These are phyloP conservation scores for Loriculus beryllinus DNA, from an alignment of 2,797 vertebrate species.

Conservation along the genomic window DNA sequence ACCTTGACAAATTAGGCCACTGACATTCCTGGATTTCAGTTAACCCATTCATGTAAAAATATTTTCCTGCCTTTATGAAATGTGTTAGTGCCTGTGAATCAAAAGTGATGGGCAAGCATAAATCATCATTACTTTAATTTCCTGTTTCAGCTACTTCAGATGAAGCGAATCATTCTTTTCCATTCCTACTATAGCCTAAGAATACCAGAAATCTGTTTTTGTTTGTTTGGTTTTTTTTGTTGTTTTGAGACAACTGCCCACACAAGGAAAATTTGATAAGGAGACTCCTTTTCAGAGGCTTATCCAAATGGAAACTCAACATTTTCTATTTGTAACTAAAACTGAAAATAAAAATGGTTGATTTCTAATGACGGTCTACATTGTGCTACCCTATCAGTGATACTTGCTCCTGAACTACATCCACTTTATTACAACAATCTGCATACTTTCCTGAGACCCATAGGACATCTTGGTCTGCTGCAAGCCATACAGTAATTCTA, in stretches of 20 bases:
- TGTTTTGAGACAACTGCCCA: background rate
- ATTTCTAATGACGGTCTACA: background rate
- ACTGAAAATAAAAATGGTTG: background rate
- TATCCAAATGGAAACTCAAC: background rate
- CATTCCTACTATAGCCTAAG: background rate
- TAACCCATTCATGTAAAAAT: background rate
- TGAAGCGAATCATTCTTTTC: background rate
- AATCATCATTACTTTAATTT: background rate
- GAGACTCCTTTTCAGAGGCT: background rate
- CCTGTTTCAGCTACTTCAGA: background rate
- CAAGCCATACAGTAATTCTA: background rate
- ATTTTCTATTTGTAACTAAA: background rate
- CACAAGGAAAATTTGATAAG: background rate
- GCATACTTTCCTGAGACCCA: background rate
- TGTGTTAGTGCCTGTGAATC: background rate
- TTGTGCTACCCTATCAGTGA: background rate
- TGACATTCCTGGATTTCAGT: background rate
- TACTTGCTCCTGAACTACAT: background rate
- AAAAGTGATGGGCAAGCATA: background rate
- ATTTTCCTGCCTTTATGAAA: background rate
- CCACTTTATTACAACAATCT: background rate
- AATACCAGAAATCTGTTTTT: background rate
- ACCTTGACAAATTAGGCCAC: background rate
- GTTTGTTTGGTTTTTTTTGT: background rate
- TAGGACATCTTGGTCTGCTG: background rate